These are phyloP conservation scores for Lycaon pictus DNA, from an alignment of 2,113 vertebrate genomes.

Conservation along the genomic window DNA sequence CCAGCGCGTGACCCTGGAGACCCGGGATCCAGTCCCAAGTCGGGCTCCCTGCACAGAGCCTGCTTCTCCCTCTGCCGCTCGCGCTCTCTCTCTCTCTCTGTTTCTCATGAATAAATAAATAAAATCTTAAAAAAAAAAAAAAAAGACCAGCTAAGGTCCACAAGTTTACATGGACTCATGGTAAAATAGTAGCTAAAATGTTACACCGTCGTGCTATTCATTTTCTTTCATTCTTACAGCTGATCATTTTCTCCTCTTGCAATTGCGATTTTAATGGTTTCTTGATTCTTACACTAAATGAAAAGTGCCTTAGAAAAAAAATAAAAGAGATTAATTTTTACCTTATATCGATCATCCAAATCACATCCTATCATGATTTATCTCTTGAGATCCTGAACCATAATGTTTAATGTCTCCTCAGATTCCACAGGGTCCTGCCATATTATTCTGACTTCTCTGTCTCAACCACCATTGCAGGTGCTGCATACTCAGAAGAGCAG, in stretches of 20 bases:
- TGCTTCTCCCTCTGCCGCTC: too few species aligned
- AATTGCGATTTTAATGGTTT: conserved; percentile 44
- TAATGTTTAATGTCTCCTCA: not conserved
- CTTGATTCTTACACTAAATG: conserved; percentile 9
- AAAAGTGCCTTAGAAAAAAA: not conserved
- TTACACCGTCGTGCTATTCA: not conserved
- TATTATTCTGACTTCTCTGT: not conserved
- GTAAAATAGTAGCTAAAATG: not conserved
- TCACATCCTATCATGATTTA: not conserved
- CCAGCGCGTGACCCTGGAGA: too few species aligned
- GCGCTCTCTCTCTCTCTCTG: too few species aligned
- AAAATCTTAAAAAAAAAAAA: too few species aligned
- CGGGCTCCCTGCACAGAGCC: too few species aligned
- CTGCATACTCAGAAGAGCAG: not conserved
- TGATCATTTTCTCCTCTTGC: not conserved
- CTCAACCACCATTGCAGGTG: not conserved
- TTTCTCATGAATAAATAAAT: too few species aligned
- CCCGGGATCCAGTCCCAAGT: too few species aligned
- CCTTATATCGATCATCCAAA: not conserved
- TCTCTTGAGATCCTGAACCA: not conserved
- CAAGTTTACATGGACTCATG: not conserved
- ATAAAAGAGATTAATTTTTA: not conserved
- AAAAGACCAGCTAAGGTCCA: not conserved
- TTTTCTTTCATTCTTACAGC: not conserved
- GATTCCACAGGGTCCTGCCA: not conserved